phyloP scores from a whole-genome alignment of 2,113 vertebrate species.

The Xiphorhynchus elegans region DNA sequence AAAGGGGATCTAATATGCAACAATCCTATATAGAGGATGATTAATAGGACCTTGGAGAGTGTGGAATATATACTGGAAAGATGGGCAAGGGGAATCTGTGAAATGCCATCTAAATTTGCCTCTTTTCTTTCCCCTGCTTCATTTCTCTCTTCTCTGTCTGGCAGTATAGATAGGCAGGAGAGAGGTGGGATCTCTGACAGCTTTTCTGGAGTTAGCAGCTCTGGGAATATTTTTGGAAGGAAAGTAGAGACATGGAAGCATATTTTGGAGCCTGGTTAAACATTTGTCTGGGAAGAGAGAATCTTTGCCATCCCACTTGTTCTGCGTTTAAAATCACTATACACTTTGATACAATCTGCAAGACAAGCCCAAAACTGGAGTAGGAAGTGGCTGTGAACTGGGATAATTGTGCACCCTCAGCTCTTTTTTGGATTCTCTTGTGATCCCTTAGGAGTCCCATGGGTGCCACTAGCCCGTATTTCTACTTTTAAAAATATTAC shows the following conservation, averaged over 20 bases:
- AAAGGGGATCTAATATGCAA: background rate
- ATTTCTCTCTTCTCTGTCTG: background rate
- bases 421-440: rapidly evolving
- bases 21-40: background rate
- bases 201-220: background rate
- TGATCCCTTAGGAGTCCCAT: background rate
- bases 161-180: background rate
- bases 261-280: background rate
- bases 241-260: background rate
- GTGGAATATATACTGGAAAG: background rate
- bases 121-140: background rate
- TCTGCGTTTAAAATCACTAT: background rate
- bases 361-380: background rate
- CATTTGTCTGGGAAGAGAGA: background rate
- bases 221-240: background rate
- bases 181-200: background rate
- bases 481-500: background rate
- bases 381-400: background rate
- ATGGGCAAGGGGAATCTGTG: background rate
- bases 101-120: background rate
- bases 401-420: background rate
- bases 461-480: background rate
- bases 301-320: background rate
- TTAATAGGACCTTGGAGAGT: background rate
- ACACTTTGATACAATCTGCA: background rate